Evolutionary conservation across 1,140 invertebrate species (phyloP).

Genomic region (Agraylea sexmaculata): DNA sequence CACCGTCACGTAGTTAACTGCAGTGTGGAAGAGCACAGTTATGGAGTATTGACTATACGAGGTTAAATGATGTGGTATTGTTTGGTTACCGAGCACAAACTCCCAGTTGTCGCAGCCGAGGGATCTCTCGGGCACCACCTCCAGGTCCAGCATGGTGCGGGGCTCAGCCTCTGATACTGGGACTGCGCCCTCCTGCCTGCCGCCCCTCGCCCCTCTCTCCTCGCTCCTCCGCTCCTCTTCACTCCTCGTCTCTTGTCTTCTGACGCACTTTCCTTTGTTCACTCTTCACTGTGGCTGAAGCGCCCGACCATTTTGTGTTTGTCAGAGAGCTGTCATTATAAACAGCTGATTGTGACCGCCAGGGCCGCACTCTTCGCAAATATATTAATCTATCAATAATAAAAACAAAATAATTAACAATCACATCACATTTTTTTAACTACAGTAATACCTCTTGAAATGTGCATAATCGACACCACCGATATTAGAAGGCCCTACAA

Average conservation of each 20-base stretch:
- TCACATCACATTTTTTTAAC: no score
- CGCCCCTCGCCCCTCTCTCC: background rate
- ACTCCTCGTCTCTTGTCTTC: slow-evolving; percentile 28
- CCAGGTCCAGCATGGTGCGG: slow-evolving; percentile 85
- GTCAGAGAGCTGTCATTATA: slow-evolving; percentile 44
- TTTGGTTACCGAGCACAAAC: slow-evolving; percentile 81
- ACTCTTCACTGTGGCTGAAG: slow-evolving; percentile 43
- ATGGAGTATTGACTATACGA: slow-evolving; percentile 4
- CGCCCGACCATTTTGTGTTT: slow-evolving; percentile 45
- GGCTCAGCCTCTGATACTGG: no score
- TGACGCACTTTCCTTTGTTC: slow-evolving; percentile 39
- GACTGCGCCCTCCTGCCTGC: background rate
- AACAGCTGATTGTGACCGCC: slow-evolving; percentile 43
- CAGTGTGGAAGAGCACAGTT: background rate
- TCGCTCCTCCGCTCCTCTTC: background rate
- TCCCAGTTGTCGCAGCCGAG: slow-evolving; percentile 95
- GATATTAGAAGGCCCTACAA: no score
- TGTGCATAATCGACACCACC: no score
- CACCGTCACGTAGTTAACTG: no score
- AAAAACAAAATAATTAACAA: no score
- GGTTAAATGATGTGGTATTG: slow-evolving; percentile 15
- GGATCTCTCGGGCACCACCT: slow-evolving; percentile 89
- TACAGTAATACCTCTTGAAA: no score
- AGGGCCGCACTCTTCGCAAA: slow-evolving; percentile 30
- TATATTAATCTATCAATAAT: no score